Conservation (phyloP, 2,797 vertebrate genomes). For the Microcaecilia unicolor region DNA sequence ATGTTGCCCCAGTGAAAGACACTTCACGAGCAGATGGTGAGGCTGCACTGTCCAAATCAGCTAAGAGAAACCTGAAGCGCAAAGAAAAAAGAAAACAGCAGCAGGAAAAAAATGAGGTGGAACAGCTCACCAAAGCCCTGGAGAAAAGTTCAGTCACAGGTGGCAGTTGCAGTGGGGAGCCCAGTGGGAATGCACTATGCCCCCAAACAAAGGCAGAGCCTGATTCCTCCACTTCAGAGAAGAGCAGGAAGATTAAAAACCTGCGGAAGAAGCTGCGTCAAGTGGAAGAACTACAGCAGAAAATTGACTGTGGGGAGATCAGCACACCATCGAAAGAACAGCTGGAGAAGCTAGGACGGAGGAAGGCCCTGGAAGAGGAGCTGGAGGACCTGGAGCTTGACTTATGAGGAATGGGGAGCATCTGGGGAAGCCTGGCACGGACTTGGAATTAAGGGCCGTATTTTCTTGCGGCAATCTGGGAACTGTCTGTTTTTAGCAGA, state of each 20-base stretch:
- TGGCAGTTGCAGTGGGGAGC: slow-evolving; percentile 7
- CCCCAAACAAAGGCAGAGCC: not conserved
- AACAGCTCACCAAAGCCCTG: slow-evolving; percentile 47
- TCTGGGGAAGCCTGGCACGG: not conserved
- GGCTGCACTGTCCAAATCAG: slow-evolving; percentile 68
- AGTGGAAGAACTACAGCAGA: slow-evolving; percentile 80
- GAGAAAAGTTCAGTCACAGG: slow-evolving; percentile 34
- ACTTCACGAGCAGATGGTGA: slow-evolving; percentile 40
- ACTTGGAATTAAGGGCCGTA: slow-evolving; percentile 1
- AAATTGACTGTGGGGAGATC: slow-evolving; percentile 77
- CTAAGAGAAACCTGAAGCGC: slow-evolving; percentile 87
- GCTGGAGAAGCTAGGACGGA: slow-evolving; percentile 75
- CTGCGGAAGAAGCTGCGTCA: slow-evolving; percentile 88
- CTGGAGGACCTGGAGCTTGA: slow-evolving; percentile 68
- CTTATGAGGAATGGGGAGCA: no score
- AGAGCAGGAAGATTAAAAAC: slow-evolving; percentile 79
- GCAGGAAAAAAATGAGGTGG: slow-evolving; percentile 49
- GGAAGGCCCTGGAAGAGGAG: slow-evolving; percentile 62
- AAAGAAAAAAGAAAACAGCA: slow-evolving; percentile 86
- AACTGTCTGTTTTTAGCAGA: no score
- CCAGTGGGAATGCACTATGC: not conserved
- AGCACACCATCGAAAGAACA: slow-evolving; percentile 76
- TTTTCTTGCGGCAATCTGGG: no score
- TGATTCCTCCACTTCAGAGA: slow-evolving; percentile 45
- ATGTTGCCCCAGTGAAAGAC: slow-evolving; percentile 17